Percentiles rank a stretch among this genome's conserved stretches.
Conservation (phyloP, 2,888 invertebrate species). For the Chloroclystis v-ata region DNA sequence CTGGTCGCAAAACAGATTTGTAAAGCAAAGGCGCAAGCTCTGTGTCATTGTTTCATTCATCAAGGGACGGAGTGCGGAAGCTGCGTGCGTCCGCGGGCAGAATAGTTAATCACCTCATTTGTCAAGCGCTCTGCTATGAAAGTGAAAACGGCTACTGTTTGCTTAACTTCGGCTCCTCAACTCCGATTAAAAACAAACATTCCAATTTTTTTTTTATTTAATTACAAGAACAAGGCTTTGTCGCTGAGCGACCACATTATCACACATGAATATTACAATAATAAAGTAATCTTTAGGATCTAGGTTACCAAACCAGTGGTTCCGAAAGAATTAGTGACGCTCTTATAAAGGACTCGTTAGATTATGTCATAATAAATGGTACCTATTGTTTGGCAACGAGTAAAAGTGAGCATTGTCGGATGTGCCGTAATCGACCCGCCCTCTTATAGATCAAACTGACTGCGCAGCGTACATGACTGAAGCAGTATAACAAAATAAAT, state of each 20-base stretch:
- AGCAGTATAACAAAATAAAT: background rate
- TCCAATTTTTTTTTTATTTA: too few species aligned
- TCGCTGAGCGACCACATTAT: too few species aligned
- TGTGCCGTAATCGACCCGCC: conserved; percentile 48
- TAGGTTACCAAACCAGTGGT: background rate
- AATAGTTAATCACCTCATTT: conserved; percentile 62
- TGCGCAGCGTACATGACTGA: background rate
- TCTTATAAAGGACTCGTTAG: conserved; percentile 16
- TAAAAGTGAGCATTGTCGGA: conserved; percentile 59
- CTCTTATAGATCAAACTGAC: conserved; percentile 33
- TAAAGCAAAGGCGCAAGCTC: conserved; percentile 31
- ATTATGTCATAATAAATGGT: conserved; percentile 51
- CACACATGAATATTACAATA: too few species aligned
- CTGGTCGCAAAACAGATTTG: background rate
- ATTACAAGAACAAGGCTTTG: too few species aligned
- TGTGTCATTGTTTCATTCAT: conserved; percentile 32
- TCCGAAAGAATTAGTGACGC: background rate
- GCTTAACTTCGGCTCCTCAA: conserved; percentile 24
- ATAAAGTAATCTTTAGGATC: too few species aligned
- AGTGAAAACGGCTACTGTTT: conserved; percentile 62
- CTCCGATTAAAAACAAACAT: background rate
- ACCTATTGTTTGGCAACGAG: conserved; percentile 47
- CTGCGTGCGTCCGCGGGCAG: conserved; percentile 61
- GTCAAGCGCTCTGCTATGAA: conserved; percentile 59
- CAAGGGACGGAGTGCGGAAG: conserved; percentile 60